phyloP scores from a whole-genome alignment of 2,797 vertebrate genomes.

The Eleutherodactylus coqui region DNA sequence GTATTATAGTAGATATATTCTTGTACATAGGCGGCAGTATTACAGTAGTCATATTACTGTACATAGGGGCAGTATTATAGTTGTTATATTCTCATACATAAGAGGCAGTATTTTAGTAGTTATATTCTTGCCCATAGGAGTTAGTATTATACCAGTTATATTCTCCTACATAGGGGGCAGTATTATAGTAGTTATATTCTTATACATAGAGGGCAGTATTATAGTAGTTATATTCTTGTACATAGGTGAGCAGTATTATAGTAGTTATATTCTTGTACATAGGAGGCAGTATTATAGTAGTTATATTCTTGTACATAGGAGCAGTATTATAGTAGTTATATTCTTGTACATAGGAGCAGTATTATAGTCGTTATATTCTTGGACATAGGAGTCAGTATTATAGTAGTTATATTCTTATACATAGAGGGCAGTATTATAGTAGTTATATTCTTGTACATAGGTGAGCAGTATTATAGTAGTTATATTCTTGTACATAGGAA shows the following conservation, averaged over 20 bases:
- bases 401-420: neutral
- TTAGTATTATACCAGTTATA: neutral
- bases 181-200: neutral
- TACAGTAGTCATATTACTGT: too few relatives aligned
- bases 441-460: neutral
- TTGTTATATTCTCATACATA: neutral
- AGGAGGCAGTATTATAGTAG: slow-evolving; percentile 4
- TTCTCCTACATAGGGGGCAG: too few relatives aligned
- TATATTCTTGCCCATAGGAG: neutral
- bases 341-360: neutral
- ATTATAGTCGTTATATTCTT: slow-evolving; percentile 1
- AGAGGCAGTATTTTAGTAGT: neutral
- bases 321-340: neutral
- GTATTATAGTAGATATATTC: neutral
- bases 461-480: neutral
- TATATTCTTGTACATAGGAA: neutral
- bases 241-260: neutral
- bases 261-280: slow-evolving; percentile 4
- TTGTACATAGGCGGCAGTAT: too few relatives aligned
- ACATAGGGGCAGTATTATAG: too few relatives aligned
- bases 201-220: too few relatives aligned
- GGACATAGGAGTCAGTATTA: neutral
- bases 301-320: neutral
- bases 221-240: neutral
- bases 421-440: neutral